A percentile compares a stretch with the other conserved stretches of the same genome.
These are phyloP conservation scores for Hipposideros larvatus DNA, from an alignment of 2,797 vertebrate species.

Conservation along the genomic window DNA sequence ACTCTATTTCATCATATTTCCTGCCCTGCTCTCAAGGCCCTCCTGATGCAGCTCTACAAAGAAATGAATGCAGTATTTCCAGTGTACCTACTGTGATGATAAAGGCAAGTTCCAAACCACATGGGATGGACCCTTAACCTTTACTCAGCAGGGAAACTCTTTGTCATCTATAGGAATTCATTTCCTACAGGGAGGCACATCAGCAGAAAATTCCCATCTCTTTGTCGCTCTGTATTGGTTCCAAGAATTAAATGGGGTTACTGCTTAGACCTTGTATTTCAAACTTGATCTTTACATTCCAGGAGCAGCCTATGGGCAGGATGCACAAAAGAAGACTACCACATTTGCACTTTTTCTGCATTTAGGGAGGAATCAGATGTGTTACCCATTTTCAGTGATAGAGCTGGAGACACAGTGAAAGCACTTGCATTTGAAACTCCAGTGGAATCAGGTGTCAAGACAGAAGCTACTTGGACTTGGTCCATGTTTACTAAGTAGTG, in stretches of 20 bases:
- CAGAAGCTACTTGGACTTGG: background rate
- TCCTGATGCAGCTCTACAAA: background rate
- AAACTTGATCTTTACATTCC: background rate
- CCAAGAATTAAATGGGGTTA: background rate
- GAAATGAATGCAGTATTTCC: background rate
- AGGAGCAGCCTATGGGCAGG: background rate
- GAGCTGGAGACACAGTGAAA: background rate
- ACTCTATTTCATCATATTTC: background rate
- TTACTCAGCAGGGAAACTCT: background rate
- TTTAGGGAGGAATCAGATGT: background rate
- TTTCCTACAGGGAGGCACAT: background rate
- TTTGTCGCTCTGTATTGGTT: background rate
- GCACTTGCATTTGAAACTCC: background rate
- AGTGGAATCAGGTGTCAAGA: background rate
- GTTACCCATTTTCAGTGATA: background rate
- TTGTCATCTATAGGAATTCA: background rate
- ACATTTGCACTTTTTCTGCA: background rate
- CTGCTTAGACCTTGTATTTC: background rate
- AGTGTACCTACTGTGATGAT: background rate
- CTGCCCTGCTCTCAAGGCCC: background rate
- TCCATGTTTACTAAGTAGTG: background rate
- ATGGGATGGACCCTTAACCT: rapidly evolving
- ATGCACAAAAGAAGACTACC: background rate
- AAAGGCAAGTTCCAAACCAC: background rate
- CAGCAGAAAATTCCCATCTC: background rate